Base-by-base conservation (phyloP, 1,140 invertebrate genomes). In the Aphelinus atriplicis region DNA sequence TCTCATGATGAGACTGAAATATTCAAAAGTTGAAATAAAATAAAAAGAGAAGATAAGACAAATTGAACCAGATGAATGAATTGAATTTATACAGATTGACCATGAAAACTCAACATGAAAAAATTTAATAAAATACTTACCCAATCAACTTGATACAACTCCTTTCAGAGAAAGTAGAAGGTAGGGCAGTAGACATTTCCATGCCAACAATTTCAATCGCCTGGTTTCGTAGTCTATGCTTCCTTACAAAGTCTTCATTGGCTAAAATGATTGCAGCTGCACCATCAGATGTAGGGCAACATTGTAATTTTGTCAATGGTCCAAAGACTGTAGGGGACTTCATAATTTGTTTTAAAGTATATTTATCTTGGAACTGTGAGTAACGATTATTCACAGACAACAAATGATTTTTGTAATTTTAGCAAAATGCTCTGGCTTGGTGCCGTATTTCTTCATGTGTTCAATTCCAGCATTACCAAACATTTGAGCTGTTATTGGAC, bases 331-430 rank as follows among this genome's bases (percentile, higher is more conserved):
- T 90, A 3, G 95, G 94, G 0, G 97, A 96, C 26, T 93, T 92
- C 84, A 94, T 89, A 69, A 99, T 95, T 86, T 99, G 92, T 71
- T 99, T 94, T 58, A 99, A 86, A 7, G 92, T 92, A 83, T 98
- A 98, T 81, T 96, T 94, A 72, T 95, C 92, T 85, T 93, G 93
- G 82, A 97, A 97, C 84, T 99, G 98, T 0, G 98, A 97, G 81
- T 96, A 95, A 82, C 97, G 97, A 90, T 99, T 99, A 82, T 99
- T 98, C 0, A 92, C 90, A 1, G 97, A 99, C 89, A 99, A 97
- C 79, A 96, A 93, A 86, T 99, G 97, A 88, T 99, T 99, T 85
- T 99, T 99, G 78, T 94, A 94, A 99, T 97, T 90, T 99, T 99
- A 1, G 97, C 98, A 86, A 99, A 94, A 85, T 99, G 97, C 67